Percentiles rank a stretch among this genome's conserved stretches.
Conservation (phyloP, 2,797 vertebrate species). For the Rhinatrema bivittatum region DNA sequence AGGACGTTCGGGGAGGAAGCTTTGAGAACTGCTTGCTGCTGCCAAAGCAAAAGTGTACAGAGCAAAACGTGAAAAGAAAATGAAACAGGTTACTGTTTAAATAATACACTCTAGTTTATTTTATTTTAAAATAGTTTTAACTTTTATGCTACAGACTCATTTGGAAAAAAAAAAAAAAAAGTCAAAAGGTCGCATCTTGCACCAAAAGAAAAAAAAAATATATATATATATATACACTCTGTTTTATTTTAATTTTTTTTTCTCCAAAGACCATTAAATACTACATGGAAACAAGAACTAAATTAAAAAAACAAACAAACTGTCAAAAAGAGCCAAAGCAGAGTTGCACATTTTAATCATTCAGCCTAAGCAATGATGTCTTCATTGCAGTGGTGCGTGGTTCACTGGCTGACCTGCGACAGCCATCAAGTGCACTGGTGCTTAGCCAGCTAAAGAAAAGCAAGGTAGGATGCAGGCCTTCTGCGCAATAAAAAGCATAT, state of each 20-base stretch:
- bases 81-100: conserved; percentile 75
- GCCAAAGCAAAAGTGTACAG: too few relatives aligned
- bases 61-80: too few relatives aligned
- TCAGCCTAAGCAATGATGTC: conserved; percentile 42
- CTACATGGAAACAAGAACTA: conserved; percentile 60
- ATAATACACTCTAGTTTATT: conserved; percentile 95
- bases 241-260: conserved; percentile 63
- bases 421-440: conserved; percentile 43
- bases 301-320: conserved; percentile 10
- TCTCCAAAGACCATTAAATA: conserved; percentile 80
- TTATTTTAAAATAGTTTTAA: conserved; percentile 90
- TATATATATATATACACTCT: conserved; percentile 65
- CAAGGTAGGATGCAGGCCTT: not conserved
- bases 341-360: conserved; percentile 42
- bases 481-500: conserved; percentile 10
- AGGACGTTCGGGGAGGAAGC: too few relatives aligned
- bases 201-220: conserved; percentile 83
- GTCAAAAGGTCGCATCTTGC: conserved; percentile 79
- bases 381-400: conserved; percentile 41
- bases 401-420: conserved; percentile 38
- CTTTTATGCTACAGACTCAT: conserved; percentile 94
- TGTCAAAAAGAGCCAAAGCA: conserved; percentile 36
- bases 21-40: too few relatives aligned
- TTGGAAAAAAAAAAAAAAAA: too few relatives aligned
- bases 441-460: conserved; percentile 39